Conservation (phyloP, 2,797 vertebrate species). For the Liparis tanakae region DNA sequence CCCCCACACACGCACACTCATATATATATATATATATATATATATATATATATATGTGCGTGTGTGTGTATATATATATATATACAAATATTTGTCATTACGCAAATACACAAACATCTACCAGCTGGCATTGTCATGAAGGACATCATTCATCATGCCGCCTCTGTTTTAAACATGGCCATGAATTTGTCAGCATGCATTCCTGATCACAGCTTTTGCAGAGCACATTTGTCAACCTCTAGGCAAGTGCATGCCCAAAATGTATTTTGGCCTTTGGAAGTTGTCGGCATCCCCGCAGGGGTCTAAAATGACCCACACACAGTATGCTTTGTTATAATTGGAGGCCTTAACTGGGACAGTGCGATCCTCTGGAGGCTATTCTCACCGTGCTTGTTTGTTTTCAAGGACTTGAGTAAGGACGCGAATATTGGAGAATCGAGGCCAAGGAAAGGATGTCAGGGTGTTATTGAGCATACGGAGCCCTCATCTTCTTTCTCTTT, state of each 20-base stretch:
- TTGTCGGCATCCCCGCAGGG: constrained; percentile 41
- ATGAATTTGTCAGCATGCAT: constrained; percentile 65
- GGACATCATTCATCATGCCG: constrained; percentile 62
- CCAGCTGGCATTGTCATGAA: constrained; percentile 66
- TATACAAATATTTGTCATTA: constrained; percentile 40
- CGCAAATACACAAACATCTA: constrained; percentile 59
- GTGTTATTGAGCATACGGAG: constrained; percentile 46
- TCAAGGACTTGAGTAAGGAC: constrained; percentile 33
- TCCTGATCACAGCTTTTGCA: constrained; percentile 53
- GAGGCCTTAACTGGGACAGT: constrained; percentile 2
- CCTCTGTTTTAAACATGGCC: constrained; percentile 55
- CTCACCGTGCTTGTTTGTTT: constrained; percentile 47
- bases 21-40: constrained; percentile 7
- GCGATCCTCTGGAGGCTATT: constrained; percentile 14
- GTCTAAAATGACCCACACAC: constrained; percentile 53
- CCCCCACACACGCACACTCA: constrained; percentile 9
- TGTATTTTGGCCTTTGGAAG: constrained; percentile 47
- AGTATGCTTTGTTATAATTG: constrained; percentile 5
- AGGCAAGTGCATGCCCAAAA: constrained; percentile 54
- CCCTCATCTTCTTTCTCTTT: constrained; percentile 28
- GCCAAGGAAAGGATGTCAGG: constrained; percentile 58
- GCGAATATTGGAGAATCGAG: constrained; percentile 31
- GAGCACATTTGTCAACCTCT: constrained; percentile 59
- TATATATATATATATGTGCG: background rate
- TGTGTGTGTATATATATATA: background rate